Evolutionary conservation across 30 jellyfish, hydroid and myxozoan species (phyloP).

Genomic region (Cassiopea andromeda): DNA sequence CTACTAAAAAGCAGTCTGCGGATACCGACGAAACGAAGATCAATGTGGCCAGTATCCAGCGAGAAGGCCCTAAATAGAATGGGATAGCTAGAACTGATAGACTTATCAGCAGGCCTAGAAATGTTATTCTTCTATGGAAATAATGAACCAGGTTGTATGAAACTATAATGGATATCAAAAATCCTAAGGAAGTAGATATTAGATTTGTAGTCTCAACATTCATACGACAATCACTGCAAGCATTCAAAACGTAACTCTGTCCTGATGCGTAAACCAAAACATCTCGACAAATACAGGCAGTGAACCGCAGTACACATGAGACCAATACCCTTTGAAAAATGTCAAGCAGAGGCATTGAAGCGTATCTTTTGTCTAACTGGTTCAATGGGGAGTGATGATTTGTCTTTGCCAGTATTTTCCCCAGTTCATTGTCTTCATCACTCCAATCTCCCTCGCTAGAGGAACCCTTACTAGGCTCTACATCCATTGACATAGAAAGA

Average conservation of each 20-base stretch:
- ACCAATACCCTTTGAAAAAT: not conserved
- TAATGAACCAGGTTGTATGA: not conserved
- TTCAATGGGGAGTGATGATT: not conserved
- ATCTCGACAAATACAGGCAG: not conserved
- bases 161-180: not conserved
- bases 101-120: not conserved
- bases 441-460: not conserved
- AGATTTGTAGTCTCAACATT: too few relatives aligned
- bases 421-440: not conserved
- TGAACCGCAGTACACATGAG: not conserved
- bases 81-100: not conserved
- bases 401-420: not conserved
- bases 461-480: not conserved
- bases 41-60: not conserved
- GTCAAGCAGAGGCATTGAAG: not conserved
- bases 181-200: not conserved
- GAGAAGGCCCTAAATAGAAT: not conserved
- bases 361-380: not conserved
- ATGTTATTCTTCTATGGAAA: not conserved
- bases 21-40: not conserved
- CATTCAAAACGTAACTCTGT: not conserved
- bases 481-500: not conserved
- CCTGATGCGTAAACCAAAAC: not conserved
- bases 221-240: not conserved
- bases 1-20: not conserved